phyloP scores from a whole-genome alignment of 2,888 invertebrate species.

The Athalia circularis region DNA sequence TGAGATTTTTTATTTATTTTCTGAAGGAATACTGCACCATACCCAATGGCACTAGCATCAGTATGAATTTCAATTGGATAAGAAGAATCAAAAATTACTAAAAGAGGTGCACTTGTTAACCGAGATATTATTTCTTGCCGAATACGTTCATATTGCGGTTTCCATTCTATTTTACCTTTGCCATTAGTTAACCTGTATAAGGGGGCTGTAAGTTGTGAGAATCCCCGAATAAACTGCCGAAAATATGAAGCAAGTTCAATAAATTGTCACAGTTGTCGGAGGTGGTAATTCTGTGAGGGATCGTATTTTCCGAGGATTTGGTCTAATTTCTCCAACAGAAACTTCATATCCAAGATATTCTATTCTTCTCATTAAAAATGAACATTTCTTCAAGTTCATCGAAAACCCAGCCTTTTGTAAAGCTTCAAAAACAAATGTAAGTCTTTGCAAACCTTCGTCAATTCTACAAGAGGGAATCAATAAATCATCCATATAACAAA shows the following conservation, averaged over 20 bases:
- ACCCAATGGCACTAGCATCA: no score
- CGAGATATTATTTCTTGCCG: conserved; percentile 44
- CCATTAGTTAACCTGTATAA: conserved; percentile 47
- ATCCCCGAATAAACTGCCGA: conserved; percentile 51
- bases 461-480: conserved; percentile 49
- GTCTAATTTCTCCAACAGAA: conserved; percentile 40
- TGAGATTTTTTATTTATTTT: neutral
- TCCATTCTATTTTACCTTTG: conserved; percentile 46
- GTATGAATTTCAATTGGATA: neutral
- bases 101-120: conserved; percentile 45
- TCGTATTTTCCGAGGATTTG: conserved; percentile 47
- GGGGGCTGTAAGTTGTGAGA: conserved; percentile 48
- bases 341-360: conserved; percentile 50
- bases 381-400: conserved; percentile 51
- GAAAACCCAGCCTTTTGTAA: conserved; percentile 26
- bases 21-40: conserved; percentile 48
- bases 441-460: conserved; percentile 47
- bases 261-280: conserved; percentile 53
- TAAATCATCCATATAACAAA: conserved; percentile 53
- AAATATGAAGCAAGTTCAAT: conserved; percentile 55
- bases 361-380: conserved; percentile 48
- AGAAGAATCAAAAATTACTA: conserved; percentile 42
- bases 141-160: conserved; percentile 35
- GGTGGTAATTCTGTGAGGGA: conserved; percentile 35
- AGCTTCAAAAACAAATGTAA: conserved; percentile 49